Evolutionary conservation across 2,797 vertebrate species (phyloP).

Genomic region (Limnodromus scolopaceus): DNA sequence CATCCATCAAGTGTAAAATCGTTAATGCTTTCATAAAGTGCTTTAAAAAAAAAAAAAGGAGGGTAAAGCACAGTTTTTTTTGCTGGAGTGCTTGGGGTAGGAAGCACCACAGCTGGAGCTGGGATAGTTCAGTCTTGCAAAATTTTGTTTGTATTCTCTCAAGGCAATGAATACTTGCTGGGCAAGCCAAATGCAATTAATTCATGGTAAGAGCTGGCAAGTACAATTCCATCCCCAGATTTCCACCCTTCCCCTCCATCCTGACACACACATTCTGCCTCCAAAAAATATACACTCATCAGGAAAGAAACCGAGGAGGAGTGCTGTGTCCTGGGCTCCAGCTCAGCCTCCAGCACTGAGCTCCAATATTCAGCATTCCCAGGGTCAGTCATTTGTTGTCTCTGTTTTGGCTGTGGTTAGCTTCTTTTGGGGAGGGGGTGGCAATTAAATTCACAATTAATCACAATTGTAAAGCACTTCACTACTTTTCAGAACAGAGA

Average conservation of each 20-base stretch:
- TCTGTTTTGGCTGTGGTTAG: not conserved
- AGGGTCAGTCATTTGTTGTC: not conserved
- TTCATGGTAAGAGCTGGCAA: slow-evolving; percentile 47
- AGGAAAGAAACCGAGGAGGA: slow-evolving; percentile 11
- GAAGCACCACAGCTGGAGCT: slow-evolving; percentile 55
- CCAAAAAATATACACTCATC: slow-evolving; percentile 31
- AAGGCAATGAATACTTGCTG: slow-evolving; percentile 43
- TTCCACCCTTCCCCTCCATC: slow-evolving; percentile 57
- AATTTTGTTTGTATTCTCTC: slow-evolving; percentile 54
- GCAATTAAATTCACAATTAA: not conserved
- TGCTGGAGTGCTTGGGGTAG: not conserved
- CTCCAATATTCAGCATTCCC: not conserved
- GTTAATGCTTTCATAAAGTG: not conserved
- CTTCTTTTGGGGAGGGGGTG: not conserved
- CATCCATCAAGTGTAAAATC: not conserved
- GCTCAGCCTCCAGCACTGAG: not conserved
- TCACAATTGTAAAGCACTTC: not conserved
- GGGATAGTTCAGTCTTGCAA: slow-evolving; percentile 48
- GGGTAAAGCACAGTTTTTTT: not conserved
- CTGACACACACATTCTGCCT: slow-evolving; percentile 37
- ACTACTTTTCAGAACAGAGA: not conserved
- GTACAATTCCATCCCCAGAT: slow-evolving; percentile 1
- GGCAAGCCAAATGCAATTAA: slow-evolving; percentile 63
- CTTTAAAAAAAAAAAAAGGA: not conserved
- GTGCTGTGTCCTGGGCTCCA: not conserved